Conservation (phyloP, 2,888 invertebrate species). For the Elmis aenea region DNA sequence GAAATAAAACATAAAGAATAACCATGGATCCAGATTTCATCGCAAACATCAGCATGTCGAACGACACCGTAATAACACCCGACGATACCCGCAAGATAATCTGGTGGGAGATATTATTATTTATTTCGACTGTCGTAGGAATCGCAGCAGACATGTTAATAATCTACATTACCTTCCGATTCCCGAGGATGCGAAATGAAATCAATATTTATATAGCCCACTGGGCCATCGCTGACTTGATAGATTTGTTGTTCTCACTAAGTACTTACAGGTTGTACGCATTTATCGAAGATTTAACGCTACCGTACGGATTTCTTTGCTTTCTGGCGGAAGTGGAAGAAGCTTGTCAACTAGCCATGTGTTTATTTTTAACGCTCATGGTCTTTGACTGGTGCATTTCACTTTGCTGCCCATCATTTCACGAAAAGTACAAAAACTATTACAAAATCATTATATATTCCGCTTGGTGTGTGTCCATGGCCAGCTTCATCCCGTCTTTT, state of each 20-base stretch:
- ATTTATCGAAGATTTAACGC: neutral
- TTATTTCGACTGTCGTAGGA: constrained; percentile 7
- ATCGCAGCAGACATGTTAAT: constrained; percentile 6
- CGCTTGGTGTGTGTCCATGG: constrained; percentile 7
- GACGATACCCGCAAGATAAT: too few relatives aligned
- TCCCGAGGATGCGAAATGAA: constrained; percentile 5
- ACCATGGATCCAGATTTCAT: too few relatives aligned
- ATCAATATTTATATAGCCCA: constrained; percentile 13
- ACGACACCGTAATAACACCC: too few relatives aligned
- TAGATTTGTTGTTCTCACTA: constrained; percentile 5
- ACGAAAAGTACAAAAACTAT: constrained; percentile 9
- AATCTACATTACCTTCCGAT: constrained; percentile 8
- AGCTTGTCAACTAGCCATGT: constrained; percentile 1
- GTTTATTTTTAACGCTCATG: constrained; percentile 3
- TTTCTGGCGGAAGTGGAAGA: constrained; percentile 1
- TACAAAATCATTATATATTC: constrained; percentile 9
- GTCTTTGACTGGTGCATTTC: constrained; percentile 5
- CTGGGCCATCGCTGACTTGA: constrained; percentile 13
- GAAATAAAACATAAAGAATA: too few relatives aligned
- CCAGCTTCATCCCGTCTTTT: too few relatives aligned
- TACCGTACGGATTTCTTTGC: constrained; percentile 3
- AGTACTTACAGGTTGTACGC: constrained; percentile 6
- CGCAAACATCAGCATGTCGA: too few relatives aligned
- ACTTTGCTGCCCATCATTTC: constrained; percentile 9
- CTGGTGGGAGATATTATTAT: too few relatives aligned